phyloP scores from a whole-genome alignment of 2,888 invertebrate genomes.

The Papilio demoleus region DNA sequence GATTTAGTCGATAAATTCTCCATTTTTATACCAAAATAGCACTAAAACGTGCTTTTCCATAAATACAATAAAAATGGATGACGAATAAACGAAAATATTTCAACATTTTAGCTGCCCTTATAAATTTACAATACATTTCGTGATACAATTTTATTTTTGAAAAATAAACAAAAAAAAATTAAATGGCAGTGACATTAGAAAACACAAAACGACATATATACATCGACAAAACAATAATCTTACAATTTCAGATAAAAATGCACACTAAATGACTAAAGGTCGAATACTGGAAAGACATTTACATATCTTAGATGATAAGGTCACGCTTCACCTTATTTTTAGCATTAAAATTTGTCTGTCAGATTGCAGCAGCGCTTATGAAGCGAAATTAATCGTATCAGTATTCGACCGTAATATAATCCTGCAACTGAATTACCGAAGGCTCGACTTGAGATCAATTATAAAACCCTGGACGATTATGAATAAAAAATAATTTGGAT shows the following conservation, averaged over 20 bases:
- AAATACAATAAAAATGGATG: conserved; percentile 18
- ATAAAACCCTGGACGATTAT: conserved; percentile 40
- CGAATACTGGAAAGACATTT: too few relatives aligned
- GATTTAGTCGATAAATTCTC: conserved; percentile 14
- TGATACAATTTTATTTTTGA: background rate
- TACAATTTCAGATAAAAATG: conserved; percentile 39
- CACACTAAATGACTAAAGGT: conserved; percentile 38
- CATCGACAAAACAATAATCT: conserved; percentile 30
- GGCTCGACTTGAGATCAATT: conserved; percentile 59
- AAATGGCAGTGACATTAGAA: conserved; percentile 35
- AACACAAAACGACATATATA: conserved; percentile 30
- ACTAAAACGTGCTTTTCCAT: conserved; percentile 47
- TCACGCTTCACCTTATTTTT: too few relatives aligned
- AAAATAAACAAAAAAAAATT: conserved; percentile 9
- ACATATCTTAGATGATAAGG: too few relatives aligned
- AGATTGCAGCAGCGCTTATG: too few relatives aligned
- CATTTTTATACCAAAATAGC: conserved; percentile 37
- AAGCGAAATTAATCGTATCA: too few relatives aligned
- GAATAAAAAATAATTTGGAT: conserved; percentile 28
- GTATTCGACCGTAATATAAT: conserved; percentile 31
- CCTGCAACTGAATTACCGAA: conserved; percentile 47
- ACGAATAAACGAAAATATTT: background rate
- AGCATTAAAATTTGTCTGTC: too few relatives aligned
- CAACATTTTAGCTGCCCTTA: background rate
- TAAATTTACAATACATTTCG: background rate